These are phyloP conservation scores for Gastrophryne carolinensis DNA, from an alignment of 2,797 vertebrate genomes.

Conservation along the genomic window DNA sequence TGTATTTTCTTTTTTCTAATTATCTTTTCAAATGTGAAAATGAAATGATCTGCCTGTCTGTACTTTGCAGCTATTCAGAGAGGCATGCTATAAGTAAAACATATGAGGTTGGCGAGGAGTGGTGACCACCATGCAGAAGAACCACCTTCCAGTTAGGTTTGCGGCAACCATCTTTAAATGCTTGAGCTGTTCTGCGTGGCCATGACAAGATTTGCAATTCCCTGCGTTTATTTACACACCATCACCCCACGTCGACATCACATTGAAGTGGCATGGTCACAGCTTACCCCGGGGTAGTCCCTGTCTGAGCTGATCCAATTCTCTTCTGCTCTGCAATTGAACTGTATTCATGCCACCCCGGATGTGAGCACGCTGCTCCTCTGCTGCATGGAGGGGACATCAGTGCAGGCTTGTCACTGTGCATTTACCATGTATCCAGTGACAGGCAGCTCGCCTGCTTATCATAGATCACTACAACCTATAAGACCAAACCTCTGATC, in stretches of 20 bases:
- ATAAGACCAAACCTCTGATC: neutral
- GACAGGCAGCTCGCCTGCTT: constrained; percentile 64
- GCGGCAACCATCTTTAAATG: constrained; percentile 88
- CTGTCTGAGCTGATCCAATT: constrained; percentile 91
- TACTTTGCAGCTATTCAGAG: neutral
- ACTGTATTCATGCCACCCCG: constrained; percentile 67
- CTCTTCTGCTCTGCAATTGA: constrained; percentile 73
- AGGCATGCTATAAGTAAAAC: constrained; percentile 56
- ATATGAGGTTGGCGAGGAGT: constrained; percentile 69
- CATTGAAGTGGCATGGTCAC: constrained; percentile 73
- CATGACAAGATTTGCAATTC: constrained; percentile 85
- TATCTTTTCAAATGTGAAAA: too few species aligned
- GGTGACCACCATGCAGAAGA: constrained; percentile 72
- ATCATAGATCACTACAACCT: constrained; percentile 54
- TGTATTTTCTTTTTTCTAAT: too few species aligned
- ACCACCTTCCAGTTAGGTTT: constrained; percentile 83
- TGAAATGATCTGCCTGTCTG: constrained; percentile 13
- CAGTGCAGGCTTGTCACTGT: constrained; percentile 74
- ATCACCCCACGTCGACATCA: constrained; percentile 89
- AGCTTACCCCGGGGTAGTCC: constrained; percentile 83
- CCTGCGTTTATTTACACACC: constrained; percentile 91
- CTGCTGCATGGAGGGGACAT: constrained; percentile 66
- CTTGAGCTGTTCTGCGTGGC: constrained; percentile 81
- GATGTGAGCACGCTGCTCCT: constrained; percentile 63
- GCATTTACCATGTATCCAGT: constrained; percentile 65